Percentiles rank a stretch among this genome's conserved stretches.
phyloP scores from a whole-genome alignment of 2,113 vertebrate species.

The Marmota flaviventris region DNA sequence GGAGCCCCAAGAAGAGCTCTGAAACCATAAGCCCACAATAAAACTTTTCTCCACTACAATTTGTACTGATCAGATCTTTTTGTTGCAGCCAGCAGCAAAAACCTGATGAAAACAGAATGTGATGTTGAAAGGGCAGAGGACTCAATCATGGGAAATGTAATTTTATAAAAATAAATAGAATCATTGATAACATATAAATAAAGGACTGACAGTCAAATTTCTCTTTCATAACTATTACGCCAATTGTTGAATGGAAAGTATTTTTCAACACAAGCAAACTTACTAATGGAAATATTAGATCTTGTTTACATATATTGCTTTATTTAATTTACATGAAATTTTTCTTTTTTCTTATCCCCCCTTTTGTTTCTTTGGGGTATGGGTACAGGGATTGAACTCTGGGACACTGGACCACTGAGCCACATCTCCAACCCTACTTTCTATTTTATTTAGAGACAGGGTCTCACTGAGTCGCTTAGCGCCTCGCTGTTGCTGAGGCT shows the following conservation, averaged over 20 bases:
- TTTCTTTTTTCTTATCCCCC: not conserved
- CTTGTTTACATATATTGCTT: not conserved
- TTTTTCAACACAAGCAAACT: not conserved
- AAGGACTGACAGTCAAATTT: not conserved
- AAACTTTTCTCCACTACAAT: too few relatives aligned
- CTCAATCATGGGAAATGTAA: not conserved
- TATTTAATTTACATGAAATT: not conserved
- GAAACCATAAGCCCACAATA: too few relatives aligned
- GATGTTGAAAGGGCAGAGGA: not conserved
- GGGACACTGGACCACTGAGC: too few relatives aligned
- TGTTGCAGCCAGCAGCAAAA: too few relatives aligned
- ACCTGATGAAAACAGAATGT: not conserved
- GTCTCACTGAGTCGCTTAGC: too few relatives aligned
- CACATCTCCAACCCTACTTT: too few relatives aligned
- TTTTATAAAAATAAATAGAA: not conserved
- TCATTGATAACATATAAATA: not conserved
- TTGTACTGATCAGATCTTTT: too few relatives aligned
- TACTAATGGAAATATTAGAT: not conserved
- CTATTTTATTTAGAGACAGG: too few relatives aligned
- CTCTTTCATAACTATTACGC: not conserved
- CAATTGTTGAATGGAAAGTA: not conserved
- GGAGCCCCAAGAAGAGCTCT: too few relatives aligned
- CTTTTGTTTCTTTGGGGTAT: too few relatives aligned
- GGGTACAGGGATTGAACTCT: too few relatives aligned
- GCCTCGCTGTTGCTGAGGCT: too few relatives aligned